phyloP scores from a whole-genome alignment of 1,140 invertebrate species.

The Euglossa dilemma region DNA sequence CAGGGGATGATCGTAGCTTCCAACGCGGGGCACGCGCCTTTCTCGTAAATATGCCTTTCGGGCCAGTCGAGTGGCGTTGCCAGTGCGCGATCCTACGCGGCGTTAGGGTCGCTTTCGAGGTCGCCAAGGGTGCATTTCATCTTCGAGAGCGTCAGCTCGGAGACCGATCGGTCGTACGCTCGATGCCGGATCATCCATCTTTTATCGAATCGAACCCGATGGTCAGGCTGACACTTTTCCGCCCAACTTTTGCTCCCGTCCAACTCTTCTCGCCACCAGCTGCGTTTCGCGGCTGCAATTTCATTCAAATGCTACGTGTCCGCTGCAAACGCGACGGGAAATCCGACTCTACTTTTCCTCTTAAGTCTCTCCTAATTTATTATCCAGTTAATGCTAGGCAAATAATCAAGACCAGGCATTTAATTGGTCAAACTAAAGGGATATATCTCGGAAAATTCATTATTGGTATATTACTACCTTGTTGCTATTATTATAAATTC shows the following conservation, averaged over 20 bases:
- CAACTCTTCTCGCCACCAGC: neutral
- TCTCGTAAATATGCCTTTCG: slow-evolving; percentile 77
- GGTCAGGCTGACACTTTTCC: slow-evolving; percentile 31
- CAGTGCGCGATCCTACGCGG: slow-evolving; percentile 21
- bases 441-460: no score
- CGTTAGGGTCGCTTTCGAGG: slow-evolving; percentile 64
- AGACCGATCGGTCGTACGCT: slow-evolving; percentile 79
- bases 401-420: no score
- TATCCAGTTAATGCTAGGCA: no score
- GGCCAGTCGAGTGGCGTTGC: slow-evolving; percentile 63
- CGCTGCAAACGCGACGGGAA: no score
- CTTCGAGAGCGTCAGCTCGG: slow-evolving; percentile 79
- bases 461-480: no score
- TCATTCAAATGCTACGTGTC: neutral
- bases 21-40: slow-evolving; percentile 70
- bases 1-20: slow-evolving; percentile 41
- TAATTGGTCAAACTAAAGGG: no score
- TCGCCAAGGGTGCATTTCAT: slow-evolving; percentile 81
- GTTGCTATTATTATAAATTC: no score
- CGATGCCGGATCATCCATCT: slow-evolving; percentile 78
- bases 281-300: neutral
- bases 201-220: slow-evolving; percentile 76
- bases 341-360: no score
- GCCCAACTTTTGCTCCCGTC: slow-evolving; percentile 59
- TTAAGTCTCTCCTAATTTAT: no score